phyloP scores from a whole-genome alignment of 2,888 invertebrate species.

The Maniola hyperantus region DNA sequence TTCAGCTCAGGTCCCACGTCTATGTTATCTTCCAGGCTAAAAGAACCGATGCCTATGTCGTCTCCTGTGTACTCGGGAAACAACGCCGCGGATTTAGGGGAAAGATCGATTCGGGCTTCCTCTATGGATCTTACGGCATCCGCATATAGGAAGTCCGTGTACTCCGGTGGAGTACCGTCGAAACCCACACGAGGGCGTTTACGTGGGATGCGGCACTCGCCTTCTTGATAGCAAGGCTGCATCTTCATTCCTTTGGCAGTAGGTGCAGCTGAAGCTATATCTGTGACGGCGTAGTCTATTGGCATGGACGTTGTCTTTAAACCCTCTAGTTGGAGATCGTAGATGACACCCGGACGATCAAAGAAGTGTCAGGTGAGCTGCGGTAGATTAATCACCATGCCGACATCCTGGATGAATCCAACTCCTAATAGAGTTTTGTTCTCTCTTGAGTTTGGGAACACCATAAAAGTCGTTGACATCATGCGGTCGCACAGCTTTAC shows the following conservation, averaged over 20 bases:
- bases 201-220: neutral
- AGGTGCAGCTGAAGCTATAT: neutral
- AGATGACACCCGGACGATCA: neutral
- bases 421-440: slow-evolving; percentile 42
- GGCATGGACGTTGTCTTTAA: too few species aligned
- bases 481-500: neutral
- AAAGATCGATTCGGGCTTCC: neutral
- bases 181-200: too few species aligned
- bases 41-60: too few species aligned
- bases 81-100: neutral
- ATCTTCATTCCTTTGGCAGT: neutral
- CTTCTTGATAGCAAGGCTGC: too few species aligned
- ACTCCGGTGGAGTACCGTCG: too few species aligned
- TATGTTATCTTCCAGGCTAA: too few species aligned
- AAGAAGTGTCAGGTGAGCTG: slow-evolving; percentile 38
- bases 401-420: slow-evolving; percentile 42
- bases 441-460: slow-evolving; percentile 37
- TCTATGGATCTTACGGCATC: too few species aligned
- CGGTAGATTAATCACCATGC: slow-evolving; percentile 44
- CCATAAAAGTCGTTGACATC: slow-evolving; percentile 25
- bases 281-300: too few species aligned
- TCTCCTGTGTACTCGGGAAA: neutral
- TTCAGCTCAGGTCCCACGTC: too few species aligned
- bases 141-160: too few species aligned
- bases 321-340: neutral